Percentiles rank a stretch among this genome's conserved stretches.
Evolutionary conservation across 2,113 vertebrate species (phyloP).

Genomic region (Lophochroa leadbeateri): DNA sequence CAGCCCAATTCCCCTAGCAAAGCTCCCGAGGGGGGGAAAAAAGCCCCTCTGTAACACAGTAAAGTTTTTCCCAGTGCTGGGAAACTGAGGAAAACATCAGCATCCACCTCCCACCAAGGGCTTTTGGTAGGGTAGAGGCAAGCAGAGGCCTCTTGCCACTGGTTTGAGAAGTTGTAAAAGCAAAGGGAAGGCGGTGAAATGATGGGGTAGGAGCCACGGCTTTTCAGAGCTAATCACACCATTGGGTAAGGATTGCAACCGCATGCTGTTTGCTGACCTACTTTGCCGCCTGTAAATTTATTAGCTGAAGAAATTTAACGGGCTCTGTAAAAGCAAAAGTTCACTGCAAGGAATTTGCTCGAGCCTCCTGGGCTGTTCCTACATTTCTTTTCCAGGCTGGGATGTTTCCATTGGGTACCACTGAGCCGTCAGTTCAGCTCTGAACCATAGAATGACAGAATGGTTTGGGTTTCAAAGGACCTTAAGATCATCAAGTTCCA

Average conservation of each 20-base stretch:
- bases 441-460: background rate
- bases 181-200: background rate
- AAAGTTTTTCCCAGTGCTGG: background rate
- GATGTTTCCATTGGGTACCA: background rate
- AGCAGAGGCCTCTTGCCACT: constrained; percentile 42
- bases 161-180: constrained; percentile 27
- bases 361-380: background rate
- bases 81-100: constrained; percentile 33
- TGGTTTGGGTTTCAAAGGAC: background rate
- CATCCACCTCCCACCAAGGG: constrained; percentile 1
- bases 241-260: constrained; percentile 17
- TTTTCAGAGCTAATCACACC: constrained; percentile 66
- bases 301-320: background rate
- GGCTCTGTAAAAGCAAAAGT: background rate
- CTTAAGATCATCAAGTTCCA: background rate
- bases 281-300: constrained; percentile 35
- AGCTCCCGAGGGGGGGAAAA: background rate
- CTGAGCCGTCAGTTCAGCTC: background rate
- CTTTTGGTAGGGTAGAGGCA: background rate
- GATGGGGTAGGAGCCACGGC: background rate
- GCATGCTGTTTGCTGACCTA: constrained; percentile 72
- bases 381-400: background rate
- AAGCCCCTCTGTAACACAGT: background rate
- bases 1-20: background rate
- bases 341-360: background rate